Evolutionary conservation across 2,888 invertebrate genomes (phyloP), one percentile per base, ranked within the genome.

Genomic region (Thereva nobilitata): DNA sequence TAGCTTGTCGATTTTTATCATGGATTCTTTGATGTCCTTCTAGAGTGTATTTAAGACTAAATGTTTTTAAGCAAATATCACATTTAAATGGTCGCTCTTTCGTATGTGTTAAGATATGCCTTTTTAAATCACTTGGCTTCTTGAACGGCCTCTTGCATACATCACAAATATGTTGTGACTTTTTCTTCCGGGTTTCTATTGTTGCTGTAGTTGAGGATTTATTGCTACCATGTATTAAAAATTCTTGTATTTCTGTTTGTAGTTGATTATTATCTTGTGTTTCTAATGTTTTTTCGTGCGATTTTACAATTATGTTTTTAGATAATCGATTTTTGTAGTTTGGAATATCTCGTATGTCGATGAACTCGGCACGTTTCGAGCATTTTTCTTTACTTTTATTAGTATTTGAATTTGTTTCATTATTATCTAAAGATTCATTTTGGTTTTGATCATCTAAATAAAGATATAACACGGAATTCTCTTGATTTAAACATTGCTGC

Each of bases 21-120:
- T 76, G 76, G 0, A 70, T 72, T 5, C 70, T 64, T 12, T 55
- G 50, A 64, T 76, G 76, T 8, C 71, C 64, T 5, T 72, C 64
- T 34, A 76, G 49, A 0, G 73, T 72, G 4, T 73, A 72, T 49
- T 71, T 71, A 23, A 75, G 52, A 9, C 72, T 68, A 41, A 75
- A 75, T 0, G 65, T 47, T 57, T 71, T 74, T 10, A 56, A 42
- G 47, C 75, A 75, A 1, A 67, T 38, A 4, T 68, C 56, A 41
- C 75, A 75, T 5, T 59, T 35, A 61, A 71, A 74, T 40, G 73
- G 72, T 9, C 72, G 72, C 54, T 74, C 74, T 41, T 73, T 71
- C 2, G 73, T 74, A 41, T 78, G 78, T 0, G 71, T 74, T 9
- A 74, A 61, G 1, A 71, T 47, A 54, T 78, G 77, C 3, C 77